phyloP scores from a whole-genome alignment of 1,140 invertebrate species.

The Carposina sasakii region DNA sequence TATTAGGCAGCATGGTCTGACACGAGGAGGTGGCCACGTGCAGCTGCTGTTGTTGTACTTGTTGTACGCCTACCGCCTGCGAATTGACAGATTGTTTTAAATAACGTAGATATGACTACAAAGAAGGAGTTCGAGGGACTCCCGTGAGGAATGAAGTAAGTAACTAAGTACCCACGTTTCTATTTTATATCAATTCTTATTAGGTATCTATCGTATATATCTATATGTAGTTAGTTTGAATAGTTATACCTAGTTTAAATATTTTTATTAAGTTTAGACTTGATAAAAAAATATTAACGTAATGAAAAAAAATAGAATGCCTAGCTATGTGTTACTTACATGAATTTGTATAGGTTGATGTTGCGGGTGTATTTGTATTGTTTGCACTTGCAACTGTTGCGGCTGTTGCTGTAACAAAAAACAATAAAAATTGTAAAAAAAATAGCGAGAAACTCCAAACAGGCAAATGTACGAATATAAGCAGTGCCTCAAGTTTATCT shows the following conservation, averaged over 20 bases:
- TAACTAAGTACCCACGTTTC: too few relatives aligned
- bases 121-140: too few relatives aligned
- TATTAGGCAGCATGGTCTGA: constrained; percentile 67
- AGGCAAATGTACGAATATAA: too few relatives aligned
- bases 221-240: neutral
- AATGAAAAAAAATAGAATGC: neutral
- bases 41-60: constrained; percentile 66
- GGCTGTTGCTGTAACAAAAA: constrained; percentile 50
- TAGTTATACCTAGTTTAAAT: neutral
- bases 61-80: constrained; percentile 65
- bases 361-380: constrained; percentile 67
- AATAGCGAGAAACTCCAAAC: too few relatives aligned
- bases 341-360: constrained; percentile 69
- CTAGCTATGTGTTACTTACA: too few relatives aligned
- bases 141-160: too few relatives aligned
- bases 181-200: too few relatives aligned
- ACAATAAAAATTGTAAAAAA: too few relatives aligned
- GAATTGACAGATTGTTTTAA: constrained; percentile 5
- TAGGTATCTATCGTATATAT: too few relatives aligned
- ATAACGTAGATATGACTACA: too few relatives aligned
- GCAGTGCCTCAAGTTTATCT: too few relatives aligned
- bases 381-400: constrained; percentile 66
- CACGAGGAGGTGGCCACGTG: constrained; percentile 63
- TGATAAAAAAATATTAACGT: neutral
- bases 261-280: neutral